Conservation (phyloP, 2,888 invertebrate species). For the Prosapia bicincta region DNA sequence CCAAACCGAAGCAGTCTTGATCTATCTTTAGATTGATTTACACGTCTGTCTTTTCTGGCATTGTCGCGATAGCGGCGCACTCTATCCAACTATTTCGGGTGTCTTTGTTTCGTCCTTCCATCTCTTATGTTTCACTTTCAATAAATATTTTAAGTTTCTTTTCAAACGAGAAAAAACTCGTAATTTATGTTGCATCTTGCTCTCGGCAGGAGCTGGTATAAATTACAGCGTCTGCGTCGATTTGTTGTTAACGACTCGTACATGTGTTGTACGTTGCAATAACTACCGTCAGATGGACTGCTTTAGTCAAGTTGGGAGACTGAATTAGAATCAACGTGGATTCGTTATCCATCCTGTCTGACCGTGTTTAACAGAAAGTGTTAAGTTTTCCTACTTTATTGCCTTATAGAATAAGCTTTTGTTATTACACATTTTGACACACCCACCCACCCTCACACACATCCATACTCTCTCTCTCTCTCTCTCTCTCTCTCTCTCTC, state of each 20-base stretch:
- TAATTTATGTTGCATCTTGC: background rate
- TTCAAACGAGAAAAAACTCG: background rate
- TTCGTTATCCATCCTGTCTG: too few relatives aligned
- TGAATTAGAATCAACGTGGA: too few relatives aligned
- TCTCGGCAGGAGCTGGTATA: background rate
- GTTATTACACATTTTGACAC: too few relatives aligned
- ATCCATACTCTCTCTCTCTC: too few relatives aligned
- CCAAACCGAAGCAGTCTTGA: background rate
- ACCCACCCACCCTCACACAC: too few relatives aligned
- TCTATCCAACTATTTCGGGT: background rate
- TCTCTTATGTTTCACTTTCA: background rate
- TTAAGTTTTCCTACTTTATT: too few relatives aligned
- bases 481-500: too few relatives aligned
- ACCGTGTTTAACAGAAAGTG: too few relatives aligned
- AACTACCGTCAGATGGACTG: too few relatives aligned
- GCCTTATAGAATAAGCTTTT: too few relatives aligned
- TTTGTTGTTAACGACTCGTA: background rate
- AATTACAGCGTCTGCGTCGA: background rate
- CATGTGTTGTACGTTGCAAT: background rate
- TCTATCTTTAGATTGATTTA: slow-evolving; percentile 2
- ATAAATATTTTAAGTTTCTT: background rate
- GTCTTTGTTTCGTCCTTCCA: background rate
- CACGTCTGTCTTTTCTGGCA: background rate
- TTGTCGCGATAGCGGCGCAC: background rate
- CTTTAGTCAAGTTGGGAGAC: too few relatives aligned